Conservation (phyloP, 2,888 invertebrate genomes). For the Aphidius colemani region DNA sequence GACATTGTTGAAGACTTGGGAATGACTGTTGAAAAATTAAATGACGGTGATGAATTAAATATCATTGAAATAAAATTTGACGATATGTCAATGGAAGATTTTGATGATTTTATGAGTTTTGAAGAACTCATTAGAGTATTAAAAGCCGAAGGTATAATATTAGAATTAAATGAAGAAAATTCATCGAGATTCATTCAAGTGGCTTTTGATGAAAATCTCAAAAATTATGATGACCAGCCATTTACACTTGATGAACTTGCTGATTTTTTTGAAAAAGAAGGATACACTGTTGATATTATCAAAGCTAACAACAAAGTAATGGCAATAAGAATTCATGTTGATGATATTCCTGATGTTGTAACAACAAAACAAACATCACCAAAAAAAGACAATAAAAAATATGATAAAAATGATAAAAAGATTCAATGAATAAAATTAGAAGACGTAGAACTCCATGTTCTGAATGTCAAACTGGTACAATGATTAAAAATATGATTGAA, state of each 20-base stretch:
- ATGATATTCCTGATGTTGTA: neutral
- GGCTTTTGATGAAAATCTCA: constrained; percentile 14
- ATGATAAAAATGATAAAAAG: constrained; percentile 17
- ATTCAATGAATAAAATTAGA: constrained; percentile 18
- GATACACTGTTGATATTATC: constrained; percentile 7
- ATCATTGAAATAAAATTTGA: constrained; percentile 18
- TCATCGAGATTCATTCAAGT: constrained; percentile 1
- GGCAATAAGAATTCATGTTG: constrained; percentile 6
- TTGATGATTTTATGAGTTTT: neutral
- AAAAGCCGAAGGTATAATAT: constrained; percentile 15
- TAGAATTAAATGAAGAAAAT: constrained; percentile 6
- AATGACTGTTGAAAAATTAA: constrained; percentile 13
- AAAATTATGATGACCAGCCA: constrained; percentile 9
- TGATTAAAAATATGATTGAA: constrained; percentile 14
- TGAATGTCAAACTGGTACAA: constrained; percentile 15
- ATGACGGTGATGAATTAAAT: constrained; percentile 8
- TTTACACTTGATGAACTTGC: constrained; percentile 20
- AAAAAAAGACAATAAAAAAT: constrained; percentile 12
- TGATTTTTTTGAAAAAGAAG: constrained; percentile 13
- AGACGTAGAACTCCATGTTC: constrained; percentile 20
- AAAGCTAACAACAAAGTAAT: neutral
- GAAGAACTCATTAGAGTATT: constrained; percentile 11
- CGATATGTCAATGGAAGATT: neutral
- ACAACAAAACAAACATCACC: neutral
- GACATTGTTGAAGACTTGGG: constrained; percentile 13